Evolutionary conservation across 2,113 vertebrate species (phyloP).

Genomic region (Macroglossus sobrinus): DNA sequence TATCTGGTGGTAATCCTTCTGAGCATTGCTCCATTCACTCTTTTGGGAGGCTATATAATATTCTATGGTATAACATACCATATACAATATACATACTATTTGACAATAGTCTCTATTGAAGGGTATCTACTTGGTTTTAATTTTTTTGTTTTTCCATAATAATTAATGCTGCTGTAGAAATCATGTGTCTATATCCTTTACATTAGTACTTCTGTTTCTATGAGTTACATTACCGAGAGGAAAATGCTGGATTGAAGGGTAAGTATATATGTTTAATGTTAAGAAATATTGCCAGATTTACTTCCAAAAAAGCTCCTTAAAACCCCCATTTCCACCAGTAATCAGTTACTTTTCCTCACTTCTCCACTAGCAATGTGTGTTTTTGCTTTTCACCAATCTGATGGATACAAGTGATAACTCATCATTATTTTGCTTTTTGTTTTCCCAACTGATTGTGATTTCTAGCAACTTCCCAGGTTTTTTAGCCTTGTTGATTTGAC

Average conservation of each 20-base stretch:
- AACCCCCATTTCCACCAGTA: not conserved
- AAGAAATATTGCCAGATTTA: not conserved
- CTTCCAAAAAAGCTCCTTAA: conserved; percentile 5
- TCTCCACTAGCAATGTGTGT: not conserved
- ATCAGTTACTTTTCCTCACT: not conserved
- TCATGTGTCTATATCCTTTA: not conserved
- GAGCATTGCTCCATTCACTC: not conserved
- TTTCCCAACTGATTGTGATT: not conserved
- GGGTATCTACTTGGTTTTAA: not conserved
- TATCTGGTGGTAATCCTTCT: not conserved
- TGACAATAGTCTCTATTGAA: not conserved
- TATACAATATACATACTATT: not conserved
- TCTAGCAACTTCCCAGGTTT: not conserved
- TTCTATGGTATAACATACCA: not conserved
- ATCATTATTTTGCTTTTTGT: not conserved
- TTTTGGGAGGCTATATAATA: not conserved
- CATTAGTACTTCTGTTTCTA: not conserved
- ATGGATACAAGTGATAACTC: not conserved
- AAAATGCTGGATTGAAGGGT: not conserved
- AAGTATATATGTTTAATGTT: not conserved
- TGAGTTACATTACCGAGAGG: not conserved
- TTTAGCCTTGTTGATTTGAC: not conserved
- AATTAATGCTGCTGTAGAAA: not conserved
- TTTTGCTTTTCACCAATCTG: not conserved
- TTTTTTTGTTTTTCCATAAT: not conserved